Evolutionary conservation across 2,888 invertebrate genomes (phyloP), one percentile per base, ranked within the genome.

Genomic region (Andrena trimmerana): DNA sequence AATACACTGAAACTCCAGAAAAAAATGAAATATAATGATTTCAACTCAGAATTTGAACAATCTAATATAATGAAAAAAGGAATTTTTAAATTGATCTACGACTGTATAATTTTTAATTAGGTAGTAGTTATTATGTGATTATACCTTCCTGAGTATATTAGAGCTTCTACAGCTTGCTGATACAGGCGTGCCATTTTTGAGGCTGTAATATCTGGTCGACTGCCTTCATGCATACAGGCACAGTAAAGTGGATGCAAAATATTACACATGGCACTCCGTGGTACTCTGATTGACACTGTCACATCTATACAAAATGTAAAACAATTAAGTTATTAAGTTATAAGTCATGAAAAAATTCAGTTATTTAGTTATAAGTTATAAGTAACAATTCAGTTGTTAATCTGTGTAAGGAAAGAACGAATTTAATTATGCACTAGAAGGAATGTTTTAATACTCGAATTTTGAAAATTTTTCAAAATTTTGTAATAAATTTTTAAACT

Each of bases 191-290:
- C 95, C 94, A 96, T 95, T 83, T 96, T 96, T 54, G 97, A 96
- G 78, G 95, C 95, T 66, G 94, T 93, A 91, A 96, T 95, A 84
- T 95, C 95, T 75, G 95, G 94, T 87, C 95, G 95, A 72, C 94
- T 94, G 33, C 95, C 95, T 77, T 95, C 95, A 93, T 97, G 97
- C 94, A 97, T 96, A 93, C 97, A 97, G 69, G 96, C 95, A 92
- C 97, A 97, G 94, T 97, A 97, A 89, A 97, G 94, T 81, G 96
- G 95, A 93, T 97, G 97, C 93, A 97, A 95, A 90, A 97, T 94
- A n/a, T 96, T 95, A 90, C 97, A 97, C 96, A 96, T 96, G 91
- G 96, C 91, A 52, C 95, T 95, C 71, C 95, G 92, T 92, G 95
- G 94, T 79, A 97, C 95, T 79, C 97, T 95, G 48, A 97, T 94